Conservation (phyloP, 64 coral and sea anemone species). For the Platygyra sinensis region DNA sequence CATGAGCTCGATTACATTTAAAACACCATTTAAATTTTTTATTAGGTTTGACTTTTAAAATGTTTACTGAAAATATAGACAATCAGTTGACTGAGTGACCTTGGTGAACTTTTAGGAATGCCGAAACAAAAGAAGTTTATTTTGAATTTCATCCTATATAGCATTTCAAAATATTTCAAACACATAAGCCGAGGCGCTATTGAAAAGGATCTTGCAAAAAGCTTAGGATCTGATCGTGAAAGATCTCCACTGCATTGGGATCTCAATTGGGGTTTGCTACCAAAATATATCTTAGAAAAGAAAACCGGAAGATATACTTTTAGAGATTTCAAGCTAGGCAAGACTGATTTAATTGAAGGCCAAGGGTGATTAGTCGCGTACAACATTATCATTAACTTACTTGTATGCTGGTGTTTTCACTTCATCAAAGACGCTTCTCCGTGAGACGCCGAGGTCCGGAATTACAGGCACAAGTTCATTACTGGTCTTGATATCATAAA, state of each 20-base stretch:
- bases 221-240: too few relatives aligned
- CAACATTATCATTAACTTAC: constrained; percentile 50
- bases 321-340: too few relatives aligned
- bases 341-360: too few relatives aligned
- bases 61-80: not conserved
- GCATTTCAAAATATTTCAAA: constrained; percentile 7
- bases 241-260: too few relatives aligned
- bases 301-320: too few relatives aligned
- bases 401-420: constrained; percentile 85
- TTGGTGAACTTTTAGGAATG: not conserved
- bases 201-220: too few relatives aligned
- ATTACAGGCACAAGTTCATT: constrained; percentile 49
- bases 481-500: constrained; percentile 54
- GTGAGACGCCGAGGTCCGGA: constrained; percentile 45
- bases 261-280: too few relatives aligned
- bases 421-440: constrained; percentile 74
- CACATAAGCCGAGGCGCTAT: not conserved
- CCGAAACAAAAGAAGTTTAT: not conserved
- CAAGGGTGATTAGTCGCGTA: too few relatives aligned
- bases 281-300: too few relatives aligned
- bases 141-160: not conserved
- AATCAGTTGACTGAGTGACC: not conserved
- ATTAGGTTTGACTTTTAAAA: not conserved
- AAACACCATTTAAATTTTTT: not conserved
- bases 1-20: not conserved